Base-by-base conservation (phyloP, 1,140 invertebrate species). In the Drosophila nebulosa region DNA sequence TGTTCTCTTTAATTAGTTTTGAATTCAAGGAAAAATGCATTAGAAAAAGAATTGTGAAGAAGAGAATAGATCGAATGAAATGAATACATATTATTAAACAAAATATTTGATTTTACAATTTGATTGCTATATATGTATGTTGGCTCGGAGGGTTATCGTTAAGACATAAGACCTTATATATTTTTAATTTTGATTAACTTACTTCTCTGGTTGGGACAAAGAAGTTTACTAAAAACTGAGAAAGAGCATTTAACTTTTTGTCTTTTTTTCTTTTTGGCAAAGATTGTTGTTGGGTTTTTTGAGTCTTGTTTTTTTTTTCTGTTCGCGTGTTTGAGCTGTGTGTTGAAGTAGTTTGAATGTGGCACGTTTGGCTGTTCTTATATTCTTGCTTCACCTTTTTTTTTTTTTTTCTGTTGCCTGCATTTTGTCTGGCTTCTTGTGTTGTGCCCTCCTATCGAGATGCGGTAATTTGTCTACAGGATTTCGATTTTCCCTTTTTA, bases 281-380 rank as follows among this genome's bases (percentile, higher is more conserved):
- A 32, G 36, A 27, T 51, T 66, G 21, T 53, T 56, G 50, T 36
- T 57, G 52, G 35, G 51, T 53, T 67, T 65, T 14, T 51, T 50
- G 64, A 32, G 26, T 22, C 14, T 35, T 35, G 26, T 32, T 30
- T 30, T 30, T 30, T 30, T 30, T 30, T 30, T 1, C 10, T 30
- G 27, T 30, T 30, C 27, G 7, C 27, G 27, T 30, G n/a, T n/a
- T 53, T 36, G 27, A 36, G 35, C 6, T 21, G 64, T 64, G 32
- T 60, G 70, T 60, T 79, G 60, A 83, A 83, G 79, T 84, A 83
- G 79, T 76, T 84, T 85, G 79, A 80, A 86, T 86, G 80, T 85
- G 77, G 80, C 81, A 85, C 81, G 80, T 85, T 85, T 85, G 66
- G 22, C 46, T 61, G 21, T 59, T 58, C 35, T 58, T 58, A 22